Percentiles rank a stretch among this genome's conserved stretches.
Conservation (phyloP, 2,113 vertebrate species). For the Clupea harengus region DNA sequence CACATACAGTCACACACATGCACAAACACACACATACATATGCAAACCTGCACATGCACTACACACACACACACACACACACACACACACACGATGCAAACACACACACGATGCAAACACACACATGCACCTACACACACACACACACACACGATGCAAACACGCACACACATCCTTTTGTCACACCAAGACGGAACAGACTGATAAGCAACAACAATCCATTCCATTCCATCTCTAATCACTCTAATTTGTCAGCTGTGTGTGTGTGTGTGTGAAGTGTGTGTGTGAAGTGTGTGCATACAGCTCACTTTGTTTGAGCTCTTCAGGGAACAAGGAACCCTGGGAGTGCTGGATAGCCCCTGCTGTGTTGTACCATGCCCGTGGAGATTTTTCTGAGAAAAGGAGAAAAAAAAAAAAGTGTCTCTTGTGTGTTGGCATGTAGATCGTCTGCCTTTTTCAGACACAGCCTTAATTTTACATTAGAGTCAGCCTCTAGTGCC, state of each 20-base stretch:
- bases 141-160: too few species aligned
- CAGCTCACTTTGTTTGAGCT: neutral
- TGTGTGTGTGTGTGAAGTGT: neutral
- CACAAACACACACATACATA: too few species aligned
- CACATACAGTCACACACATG: too few species aligned
- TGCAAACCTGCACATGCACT: too few species aligned
- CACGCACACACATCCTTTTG: neutral
- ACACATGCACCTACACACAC: too few species aligned
- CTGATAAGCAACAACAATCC: neutral
- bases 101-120: too few species aligned
- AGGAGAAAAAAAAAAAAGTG: neutral
- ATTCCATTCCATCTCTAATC: neutral
- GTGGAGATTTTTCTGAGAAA: neutral
- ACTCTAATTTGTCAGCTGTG: neutral
- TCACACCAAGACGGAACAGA: neutral
- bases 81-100: too few species aligned
- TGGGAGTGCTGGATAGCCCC: neutral
- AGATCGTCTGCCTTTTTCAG: conserved; percentile 3
- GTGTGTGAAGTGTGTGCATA: neutral
- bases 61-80: too few species aligned
- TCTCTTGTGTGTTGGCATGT: neutral
- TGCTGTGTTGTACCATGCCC: neutral
- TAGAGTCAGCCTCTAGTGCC: neutral
- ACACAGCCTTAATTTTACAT: conserved; percentile 13
- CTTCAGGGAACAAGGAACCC: neutral